A percentile compares a stretch with the other conserved stretches of the same genome.
These are phyloP conservation scores for Sogatella furcifera DNA, from an alignment of 1,140 invertebrate genomes.

Conservation along the genomic window DNA sequence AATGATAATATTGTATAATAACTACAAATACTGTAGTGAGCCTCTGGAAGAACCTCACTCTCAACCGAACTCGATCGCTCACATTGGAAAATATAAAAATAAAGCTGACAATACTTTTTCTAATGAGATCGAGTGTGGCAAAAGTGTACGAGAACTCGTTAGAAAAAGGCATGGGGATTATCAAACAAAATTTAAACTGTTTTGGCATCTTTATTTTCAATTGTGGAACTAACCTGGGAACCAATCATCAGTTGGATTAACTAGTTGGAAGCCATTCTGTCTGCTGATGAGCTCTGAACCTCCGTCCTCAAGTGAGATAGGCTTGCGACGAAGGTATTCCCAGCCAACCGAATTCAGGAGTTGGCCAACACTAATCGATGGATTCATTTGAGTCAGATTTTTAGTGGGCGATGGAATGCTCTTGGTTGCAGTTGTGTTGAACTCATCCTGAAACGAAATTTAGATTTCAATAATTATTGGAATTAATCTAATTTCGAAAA, in stretches of 20 bases:
- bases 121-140: no score
- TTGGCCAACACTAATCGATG: constrained; percentile 51
- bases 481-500: no score
- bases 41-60: no score
- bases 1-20: no score
- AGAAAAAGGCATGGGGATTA: no score
- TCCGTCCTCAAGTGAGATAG: constrained; percentile 52
- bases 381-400: constrained; percentile 53
- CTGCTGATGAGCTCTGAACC: constrained; percentile 50
- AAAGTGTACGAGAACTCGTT: no score
- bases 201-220: no score
- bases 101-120: no score
- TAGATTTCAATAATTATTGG: neutral
- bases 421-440: constrained; percentile 68
- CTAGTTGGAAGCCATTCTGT: constrained; percentile 66
- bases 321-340: constrained; percentile 63
- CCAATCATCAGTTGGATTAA: constrained; percentile 79
- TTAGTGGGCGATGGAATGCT: constrained; percentile 68
- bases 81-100: no score
- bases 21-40: no score
- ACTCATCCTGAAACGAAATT: constrained; percentile 35
- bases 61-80: no score
- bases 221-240: constrained; percentile 56
- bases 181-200: no score
- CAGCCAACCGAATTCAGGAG: constrained; percentile 64